Evolutionary conservation across 2,888 invertebrate species (phyloP), one percentile per base, ranked within the genome.

Genomic region (Acrocyrtus sp.): DNA sequence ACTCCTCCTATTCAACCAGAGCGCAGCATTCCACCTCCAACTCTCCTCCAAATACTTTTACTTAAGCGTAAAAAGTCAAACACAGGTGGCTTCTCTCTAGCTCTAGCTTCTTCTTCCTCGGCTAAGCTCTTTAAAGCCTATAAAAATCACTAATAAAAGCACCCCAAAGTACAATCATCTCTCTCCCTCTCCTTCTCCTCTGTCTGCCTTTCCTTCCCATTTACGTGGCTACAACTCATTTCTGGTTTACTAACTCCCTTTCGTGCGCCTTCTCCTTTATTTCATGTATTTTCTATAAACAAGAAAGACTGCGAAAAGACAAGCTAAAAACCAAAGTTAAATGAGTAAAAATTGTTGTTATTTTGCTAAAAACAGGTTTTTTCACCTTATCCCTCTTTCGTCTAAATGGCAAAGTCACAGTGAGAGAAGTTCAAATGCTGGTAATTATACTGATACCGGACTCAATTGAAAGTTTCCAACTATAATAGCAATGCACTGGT

Each of bases 351-450:
- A 45, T 5, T 34, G 17, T 19, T 45, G n/a, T 45, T 45, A 29
- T 54, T 39, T 27, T 26, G 24, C 15, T 47, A 27, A 61, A 54
- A 61, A 61, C 61, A 54, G 68, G 61, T 69, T 69, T 61, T 67
- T 47, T 34, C 34, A 34, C 34, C 34, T 34, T 34, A 34, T 5
- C 34, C 5, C n/a, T n/a, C n/a, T 34, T 8, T 34, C 12, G 12
- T 34, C 34, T 34, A 34, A 34, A 34, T 34, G 34, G 34, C 34
- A 34, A 34, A 12, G 12, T n/a, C n/a, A n/a, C n/a, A n/a, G n/a
- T n/a, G n/a, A n/a, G n/a, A n/a, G n/a, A n/a, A n/a, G n/a, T n/a
- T n/a, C n/a, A n/a, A n/a, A n/a, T n/a, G n/a, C n/a, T n/a, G n/a
- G n/a, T 34, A 8, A 34, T 34, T 5, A 34, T 34, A 34, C 12